phyloP scores from a whole-genome alignment of 2,888 invertebrate genomes.

The Diplazon laetatorius region DNA sequence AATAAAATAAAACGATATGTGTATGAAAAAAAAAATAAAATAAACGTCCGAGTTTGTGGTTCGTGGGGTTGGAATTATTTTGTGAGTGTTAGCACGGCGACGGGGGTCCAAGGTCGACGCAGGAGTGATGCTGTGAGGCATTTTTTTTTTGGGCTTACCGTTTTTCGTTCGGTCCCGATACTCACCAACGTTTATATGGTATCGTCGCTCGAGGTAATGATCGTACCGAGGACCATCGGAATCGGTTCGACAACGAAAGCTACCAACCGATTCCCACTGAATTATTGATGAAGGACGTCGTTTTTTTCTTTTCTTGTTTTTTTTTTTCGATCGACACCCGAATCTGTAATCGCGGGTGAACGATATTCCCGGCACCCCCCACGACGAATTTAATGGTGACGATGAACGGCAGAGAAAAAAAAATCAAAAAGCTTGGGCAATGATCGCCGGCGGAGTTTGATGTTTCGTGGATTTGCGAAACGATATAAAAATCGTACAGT shows the following conservation, averaged over 20 bases:
- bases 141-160: too few relatives aligned
- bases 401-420: too few relatives aligned
- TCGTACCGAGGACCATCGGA: slow-evolving; percentile 35
- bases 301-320: slow-evolving; percentile 10
- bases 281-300: slow-evolving; percentile 54
- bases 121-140: slow-evolving; percentile 7
- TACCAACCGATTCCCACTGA: slow-evolving; percentile 45
- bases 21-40: too few relatives aligned
- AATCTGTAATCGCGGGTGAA: background rate
- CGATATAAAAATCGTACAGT: background rate
- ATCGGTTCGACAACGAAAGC: background rate
- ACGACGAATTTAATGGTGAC: slow-evolving; percentile 39
- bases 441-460: slow-evolving; percentile 1
- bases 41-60: slow-evolving; percentile 67
- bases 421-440: slow-evolving; percentile 7
- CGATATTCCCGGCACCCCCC: slow-evolving; percentile 12
- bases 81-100: slow-evolving; percentile 79
- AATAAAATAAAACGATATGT: too few relatives aligned
- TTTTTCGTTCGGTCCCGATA: too few relatives aligned
- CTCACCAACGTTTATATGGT: too few relatives aligned
- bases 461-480: background rate
- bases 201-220: too few relatives aligned
- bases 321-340: too few relatives aligned
- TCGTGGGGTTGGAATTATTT: slow-evolving; percentile 79
- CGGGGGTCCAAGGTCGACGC: slow-evolving; percentile 34